Conservation (phyloP, 2,113 vertebrate species). For the Choloepus hoffmanni region DNA sequence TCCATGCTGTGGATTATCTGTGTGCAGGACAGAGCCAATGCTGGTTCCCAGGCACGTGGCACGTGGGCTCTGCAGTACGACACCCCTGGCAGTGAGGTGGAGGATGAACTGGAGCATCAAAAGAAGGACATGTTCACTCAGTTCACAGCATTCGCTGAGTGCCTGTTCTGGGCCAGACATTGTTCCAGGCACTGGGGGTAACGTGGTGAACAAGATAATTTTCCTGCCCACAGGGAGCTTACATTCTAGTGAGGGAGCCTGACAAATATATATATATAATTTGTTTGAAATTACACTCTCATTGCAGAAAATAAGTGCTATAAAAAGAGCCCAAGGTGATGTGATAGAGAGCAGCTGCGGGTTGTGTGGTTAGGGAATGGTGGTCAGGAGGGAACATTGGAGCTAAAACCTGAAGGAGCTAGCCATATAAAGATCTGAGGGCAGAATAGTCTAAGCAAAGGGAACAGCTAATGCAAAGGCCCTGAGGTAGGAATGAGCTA, state of each 20-base stretch:
- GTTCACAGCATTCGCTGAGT: neutral
- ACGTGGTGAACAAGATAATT: neutral
- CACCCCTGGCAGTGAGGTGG: neutral
- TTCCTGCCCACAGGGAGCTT: neutral
- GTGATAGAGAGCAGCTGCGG: neutral
- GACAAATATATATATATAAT: neutral
- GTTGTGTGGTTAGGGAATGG: too few relatives aligned
- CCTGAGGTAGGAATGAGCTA: neutral
- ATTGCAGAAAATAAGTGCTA: neutral
- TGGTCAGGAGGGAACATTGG: neutral
- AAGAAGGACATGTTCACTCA: neutral
- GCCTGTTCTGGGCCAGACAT: neutral
- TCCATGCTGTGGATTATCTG: neutral
- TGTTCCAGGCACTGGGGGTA: neutral
- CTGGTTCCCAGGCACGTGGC: neutral
- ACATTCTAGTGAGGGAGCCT: neutral
- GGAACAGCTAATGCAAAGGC: neutral
- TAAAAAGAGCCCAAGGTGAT: neutral
- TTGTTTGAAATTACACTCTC: neutral
- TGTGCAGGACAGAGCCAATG: neutral
- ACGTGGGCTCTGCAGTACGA: neutral
- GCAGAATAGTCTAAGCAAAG: neutral
- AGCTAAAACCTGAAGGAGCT: neutral
- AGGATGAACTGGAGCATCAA: neutral
- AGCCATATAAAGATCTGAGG: fast-evolving